Conservation (phyloP, 2,113 vertebrate species). For the Actenoides hombroni region DNA sequence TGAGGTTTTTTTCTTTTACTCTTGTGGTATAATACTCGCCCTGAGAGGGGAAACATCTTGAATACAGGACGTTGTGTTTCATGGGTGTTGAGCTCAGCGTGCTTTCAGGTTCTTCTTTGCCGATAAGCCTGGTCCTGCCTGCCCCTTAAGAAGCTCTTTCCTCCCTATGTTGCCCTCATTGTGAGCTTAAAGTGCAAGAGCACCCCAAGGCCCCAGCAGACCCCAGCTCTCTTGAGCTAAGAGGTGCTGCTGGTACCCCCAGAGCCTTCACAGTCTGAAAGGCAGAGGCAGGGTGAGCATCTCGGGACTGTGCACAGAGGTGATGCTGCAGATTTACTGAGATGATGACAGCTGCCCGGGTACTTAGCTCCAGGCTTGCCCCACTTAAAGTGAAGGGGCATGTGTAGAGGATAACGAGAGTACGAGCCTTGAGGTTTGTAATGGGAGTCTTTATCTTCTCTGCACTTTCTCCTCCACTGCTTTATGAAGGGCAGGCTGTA, state of each 20-base stretch:
- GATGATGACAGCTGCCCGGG: not conserved
- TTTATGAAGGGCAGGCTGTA: not conserved
- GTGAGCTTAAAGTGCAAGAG: not conserved
- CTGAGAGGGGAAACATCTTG: constrained; percentile 61
- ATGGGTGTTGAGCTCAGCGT: not conserved
- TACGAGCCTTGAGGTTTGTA: not conserved
- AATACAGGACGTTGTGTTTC: constrained; percentile 40
- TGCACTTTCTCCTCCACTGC: not conserved
- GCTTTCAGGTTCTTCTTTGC: not conserved
- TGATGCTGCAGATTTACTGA: not conserved
- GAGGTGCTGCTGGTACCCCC: not conserved
- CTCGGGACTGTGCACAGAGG: not conserved
- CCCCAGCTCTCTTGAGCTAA: not conserved
- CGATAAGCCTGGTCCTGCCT: not conserved
- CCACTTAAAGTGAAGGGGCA: not conserved
- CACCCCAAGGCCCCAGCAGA: not conserved
- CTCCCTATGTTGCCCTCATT: not conserved
- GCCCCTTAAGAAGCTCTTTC: not conserved
- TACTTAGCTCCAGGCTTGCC: not conserved
- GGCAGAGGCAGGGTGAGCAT: not conserved
- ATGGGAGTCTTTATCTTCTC: not conserved
- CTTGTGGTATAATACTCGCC: constrained; percentile 49
- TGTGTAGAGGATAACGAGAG: not conserved
- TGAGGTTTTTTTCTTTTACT: constrained; percentile 41
- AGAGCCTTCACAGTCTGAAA: not conserved